phyloP scores from a whole-genome alignment of 2,113 vertebrate genomes.

The Lophura nycthemera region DNA sequence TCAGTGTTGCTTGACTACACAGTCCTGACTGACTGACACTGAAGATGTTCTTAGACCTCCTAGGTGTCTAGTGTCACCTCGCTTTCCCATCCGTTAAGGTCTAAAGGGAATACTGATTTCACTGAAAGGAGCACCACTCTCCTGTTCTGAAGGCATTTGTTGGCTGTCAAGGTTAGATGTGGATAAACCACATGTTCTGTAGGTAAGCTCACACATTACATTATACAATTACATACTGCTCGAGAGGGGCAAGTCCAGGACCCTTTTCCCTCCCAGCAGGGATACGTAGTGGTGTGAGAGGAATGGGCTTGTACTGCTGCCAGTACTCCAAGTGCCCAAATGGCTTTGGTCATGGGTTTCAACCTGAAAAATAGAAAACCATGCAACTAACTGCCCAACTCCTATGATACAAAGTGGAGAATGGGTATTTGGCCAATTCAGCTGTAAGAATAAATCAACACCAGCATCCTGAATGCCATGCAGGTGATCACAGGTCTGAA shows the following conservation, averaged over 20 bases:
- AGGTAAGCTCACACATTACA: neutral
- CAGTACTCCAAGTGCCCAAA: neutral
- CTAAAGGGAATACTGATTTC: neutral
- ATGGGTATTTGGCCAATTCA: neutral
- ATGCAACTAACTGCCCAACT: neutral
- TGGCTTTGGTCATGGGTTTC: neutral
- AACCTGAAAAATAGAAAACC: neutral
- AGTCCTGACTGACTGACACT: neutral
- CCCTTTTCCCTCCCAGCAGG: neutral
- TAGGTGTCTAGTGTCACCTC: too few relatives aligned
- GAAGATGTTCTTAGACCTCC: neutral
- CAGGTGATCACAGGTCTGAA: neutral
- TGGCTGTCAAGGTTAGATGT: neutral
- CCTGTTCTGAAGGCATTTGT: neutral
- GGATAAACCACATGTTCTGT: neutral
- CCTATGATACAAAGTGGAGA: neutral
- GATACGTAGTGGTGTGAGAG: neutral
- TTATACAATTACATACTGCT: neutral
- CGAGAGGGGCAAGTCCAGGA: neutral
- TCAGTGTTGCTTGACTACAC: neutral
- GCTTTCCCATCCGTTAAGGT: too few relatives aligned
- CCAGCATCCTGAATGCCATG: neutral
- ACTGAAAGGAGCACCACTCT: neutral
- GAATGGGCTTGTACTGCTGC: neutral
- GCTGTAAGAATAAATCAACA: neutral